Base-by-base conservation (phyloP, 2,113 vertebrate species). In the Vanacampus margaritifer region DNA sequence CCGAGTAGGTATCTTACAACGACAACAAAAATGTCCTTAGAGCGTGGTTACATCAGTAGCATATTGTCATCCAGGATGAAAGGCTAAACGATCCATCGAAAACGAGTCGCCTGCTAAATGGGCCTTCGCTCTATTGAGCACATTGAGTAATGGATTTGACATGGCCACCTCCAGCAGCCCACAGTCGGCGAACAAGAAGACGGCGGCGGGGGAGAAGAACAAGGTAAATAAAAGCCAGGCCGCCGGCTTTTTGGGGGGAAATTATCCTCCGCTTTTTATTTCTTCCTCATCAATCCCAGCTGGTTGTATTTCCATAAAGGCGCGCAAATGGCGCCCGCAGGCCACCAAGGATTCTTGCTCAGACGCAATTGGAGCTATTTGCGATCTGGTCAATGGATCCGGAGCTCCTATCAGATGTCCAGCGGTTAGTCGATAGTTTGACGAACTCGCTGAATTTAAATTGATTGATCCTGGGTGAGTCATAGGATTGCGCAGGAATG, bases 61-160 rank as follows among this genome's bases (percentile, higher is more conserved):
- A 68, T 57, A 57, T 87, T 79, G 84, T 86, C 85, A 82, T 76
- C 71, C 65, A 68, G 70, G 73, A 87, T 84, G 80, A 85, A 88
- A 86, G 86, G 78, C 71, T 86, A 85, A 88, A 89, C 84, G 86
- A 89, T 86, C 87, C 83, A 73, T 86, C 79, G 65, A 65, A 84
- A 82, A 87, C 83, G 83, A 88, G 80, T 88, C 83, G 79, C 83
- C 80, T 81, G 83, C 74, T 87, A 87, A 90, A 90, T 83, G 83
- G 84, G 78, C 79, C 79, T 71, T 67, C 41, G 70, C 79, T 88
- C 83, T 82, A 89, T 88, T 81, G 84, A 88, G 76, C 80, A 75
- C 78, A 79, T 82, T 84, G 86, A 86, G 80, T 84, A 81, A 87
- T 87, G 85, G 80, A 84, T 88, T 77, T 85, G 86, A 86, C 73